Evolutionary conservation across 2,888 invertebrate genomes (phyloP).

Genomic region (Parnassius smintheus): DNA sequence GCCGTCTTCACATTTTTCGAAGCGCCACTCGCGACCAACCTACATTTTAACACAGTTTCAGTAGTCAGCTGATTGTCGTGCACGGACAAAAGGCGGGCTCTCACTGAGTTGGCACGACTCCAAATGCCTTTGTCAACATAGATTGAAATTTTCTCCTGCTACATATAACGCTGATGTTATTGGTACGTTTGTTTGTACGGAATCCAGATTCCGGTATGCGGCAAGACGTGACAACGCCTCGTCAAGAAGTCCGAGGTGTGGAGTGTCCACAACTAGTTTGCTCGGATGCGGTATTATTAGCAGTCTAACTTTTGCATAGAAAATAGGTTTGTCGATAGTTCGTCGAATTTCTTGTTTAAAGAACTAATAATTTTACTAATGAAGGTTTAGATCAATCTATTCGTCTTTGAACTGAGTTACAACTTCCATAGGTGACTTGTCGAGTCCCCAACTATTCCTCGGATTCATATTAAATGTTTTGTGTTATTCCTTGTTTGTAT

Average conservation of each 20-base stretch:
- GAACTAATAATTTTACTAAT: too few relatives aligned
- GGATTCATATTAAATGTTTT: neutral
- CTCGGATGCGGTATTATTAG: too few relatives aligned
- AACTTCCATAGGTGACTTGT: constrained; percentile 8
- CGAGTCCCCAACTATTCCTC: neutral
- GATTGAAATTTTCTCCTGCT: constrained; percentile 45
- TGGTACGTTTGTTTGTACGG: constrained; percentile 37
- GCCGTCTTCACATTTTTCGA: constrained; percentile 20
- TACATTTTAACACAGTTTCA: constrained; percentile 38
- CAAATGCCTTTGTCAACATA: constrained; percentile 44
- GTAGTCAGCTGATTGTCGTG: constrained; percentile 44
- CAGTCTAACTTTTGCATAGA: too few relatives aligned
- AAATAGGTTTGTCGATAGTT: too few relatives aligned
- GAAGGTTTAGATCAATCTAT: too few relatives aligned
- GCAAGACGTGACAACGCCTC: neutral
- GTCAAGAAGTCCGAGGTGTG: constrained; percentile 5
- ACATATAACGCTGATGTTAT: constrained; percentile 39
- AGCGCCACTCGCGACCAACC: constrained; percentile 25
- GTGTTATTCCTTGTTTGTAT: neutral
- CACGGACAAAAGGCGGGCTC: constrained; percentile 35
- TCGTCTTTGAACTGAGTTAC: constrained; percentile 3
- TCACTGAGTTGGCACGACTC: constrained; percentile 40
- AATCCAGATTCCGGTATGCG: constrained; percentile 17
- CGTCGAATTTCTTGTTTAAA: too few relatives aligned
- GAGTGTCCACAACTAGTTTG: too few relatives aligned